Evolutionary conservation across 35 echinoderm and acorn worm species (phyloP).

Genomic region (Hemicentrotus pulcherrimus): DNA sequence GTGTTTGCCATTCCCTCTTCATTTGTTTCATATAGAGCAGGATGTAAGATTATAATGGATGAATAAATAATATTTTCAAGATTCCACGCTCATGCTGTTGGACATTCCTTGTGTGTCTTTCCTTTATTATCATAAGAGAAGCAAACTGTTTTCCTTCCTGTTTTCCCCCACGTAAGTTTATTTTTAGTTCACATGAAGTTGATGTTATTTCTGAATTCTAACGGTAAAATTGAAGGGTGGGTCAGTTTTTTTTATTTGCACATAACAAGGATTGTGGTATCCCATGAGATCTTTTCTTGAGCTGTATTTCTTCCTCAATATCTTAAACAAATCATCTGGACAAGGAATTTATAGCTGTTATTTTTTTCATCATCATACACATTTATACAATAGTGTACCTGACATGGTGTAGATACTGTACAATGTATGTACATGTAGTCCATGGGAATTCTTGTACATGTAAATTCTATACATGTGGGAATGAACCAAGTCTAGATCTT

Average conservation of each 20-base stretch:
- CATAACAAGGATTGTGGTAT: too few species aligned
- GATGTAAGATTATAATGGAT: background rate
- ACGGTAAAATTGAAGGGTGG: background rate
- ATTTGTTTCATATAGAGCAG: background rate
- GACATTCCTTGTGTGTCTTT: background rate
- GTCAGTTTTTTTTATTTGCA: background rate
- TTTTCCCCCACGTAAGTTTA: background rate
- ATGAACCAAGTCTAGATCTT: background rate
- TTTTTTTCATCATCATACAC: too few species aligned
- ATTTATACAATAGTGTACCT: too few species aligned
- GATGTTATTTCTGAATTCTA: background rate
- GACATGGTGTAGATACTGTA: too few species aligned
- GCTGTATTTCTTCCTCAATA: too few species aligned
- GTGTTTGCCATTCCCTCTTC: background rate
- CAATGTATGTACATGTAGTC: too few species aligned
- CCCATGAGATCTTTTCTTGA: too few species aligned
- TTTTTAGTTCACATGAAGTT: background rate
- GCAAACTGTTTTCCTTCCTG: background rate
- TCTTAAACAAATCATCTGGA: too few species aligned
- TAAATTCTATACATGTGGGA: background rate
- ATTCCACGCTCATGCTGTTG: background rate
- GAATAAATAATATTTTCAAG: constrained; percentile 9
- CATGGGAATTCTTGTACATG: too few species aligned
- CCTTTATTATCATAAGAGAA: constrained; percentile 1
- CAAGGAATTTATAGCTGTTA: too few species aligned